Conservation (phyloP, 2,888 invertebrate species). For the Phortica okadai region DNA sequence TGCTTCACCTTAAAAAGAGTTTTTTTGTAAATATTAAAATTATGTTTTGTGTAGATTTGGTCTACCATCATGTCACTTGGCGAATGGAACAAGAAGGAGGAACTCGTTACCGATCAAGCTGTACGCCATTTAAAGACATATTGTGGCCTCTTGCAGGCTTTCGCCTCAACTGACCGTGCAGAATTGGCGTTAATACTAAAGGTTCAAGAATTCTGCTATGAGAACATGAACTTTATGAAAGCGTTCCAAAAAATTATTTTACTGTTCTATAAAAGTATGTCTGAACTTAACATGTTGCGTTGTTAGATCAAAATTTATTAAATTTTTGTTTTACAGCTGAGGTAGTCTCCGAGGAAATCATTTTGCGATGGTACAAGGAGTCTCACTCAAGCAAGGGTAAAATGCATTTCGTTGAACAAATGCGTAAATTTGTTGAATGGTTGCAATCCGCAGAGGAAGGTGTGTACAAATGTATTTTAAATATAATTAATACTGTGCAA, state of each 20-base stretch:
- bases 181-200: constrained; percentile 92
- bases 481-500: constrained; percentile 7
- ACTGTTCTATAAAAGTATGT: constrained; percentile 94
- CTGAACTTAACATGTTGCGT: not conserved
- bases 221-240: constrained; percentile 99
- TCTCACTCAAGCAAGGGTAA: constrained; percentile 96
- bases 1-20: not conserved
- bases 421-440: constrained; percentile 99
- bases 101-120: constrained; percentile 96
- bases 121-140: constrained; percentile 92
- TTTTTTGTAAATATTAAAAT: not conserved
- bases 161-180: constrained; percentile 89
- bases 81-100: constrained; percentile 99
- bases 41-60: constrained; percentile 84
- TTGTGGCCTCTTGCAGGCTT: constrained; percentile 90
- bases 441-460: constrained; percentile 96
- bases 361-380: constrained; percentile 97
- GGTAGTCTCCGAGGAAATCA: constrained; percentile 95
- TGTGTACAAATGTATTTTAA: constrained; percentile 59
- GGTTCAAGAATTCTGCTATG: constrained; percentile 98
- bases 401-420: constrained; percentile 98
- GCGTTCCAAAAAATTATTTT: constrained; percentile 98
- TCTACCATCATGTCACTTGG: constrained; percentile 95
- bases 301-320: constrained; percentile 12
- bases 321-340: constrained; percentile 80